Percentiles rank a stretch among this genome's conserved stretches.
Evolutionary conservation across 2,888 invertebrate genomes (phyloP).

Genomic region (Drosophila diplacantha): DNA sequence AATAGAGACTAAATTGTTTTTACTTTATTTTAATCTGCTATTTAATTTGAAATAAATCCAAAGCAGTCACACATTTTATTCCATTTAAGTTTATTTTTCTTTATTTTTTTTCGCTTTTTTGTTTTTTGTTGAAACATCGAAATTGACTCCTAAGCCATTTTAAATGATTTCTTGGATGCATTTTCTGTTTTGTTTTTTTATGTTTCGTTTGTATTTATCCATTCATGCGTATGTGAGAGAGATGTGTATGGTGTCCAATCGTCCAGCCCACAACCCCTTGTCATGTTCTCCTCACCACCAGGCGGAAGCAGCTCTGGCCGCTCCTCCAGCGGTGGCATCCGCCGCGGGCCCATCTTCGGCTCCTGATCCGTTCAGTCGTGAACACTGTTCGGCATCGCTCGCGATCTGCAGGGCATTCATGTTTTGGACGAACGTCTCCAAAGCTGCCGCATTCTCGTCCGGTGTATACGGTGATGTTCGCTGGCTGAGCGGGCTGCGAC

Average conservation of each 20-base stretch:
- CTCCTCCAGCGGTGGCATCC: conserved; percentile 39
- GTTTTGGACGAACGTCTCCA: conserved; percentile 76
- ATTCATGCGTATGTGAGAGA: conserved; percentile 51
- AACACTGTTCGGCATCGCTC: conserved; percentile 72
- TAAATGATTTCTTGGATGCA: conserved; percentile 52
- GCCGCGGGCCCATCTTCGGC: conserved; percentile 35
- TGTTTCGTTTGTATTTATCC: conserved; percentile 30
- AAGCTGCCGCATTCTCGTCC: conserved; percentile 69
- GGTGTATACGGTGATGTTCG: conserved; percentile 75
- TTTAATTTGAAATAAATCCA: background rate
- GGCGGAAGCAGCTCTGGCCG: conserved; percentile 50
- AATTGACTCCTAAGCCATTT: conserved; percentile 71
- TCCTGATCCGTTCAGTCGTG: conserved; percentile 62
- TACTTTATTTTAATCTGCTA: background rate
- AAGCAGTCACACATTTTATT: conserved; percentile 22
- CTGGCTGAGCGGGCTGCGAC: conserved; percentile 66
- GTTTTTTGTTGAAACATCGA: conserved; percentile 62
- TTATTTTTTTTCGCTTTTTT: conserved; percentile 35
- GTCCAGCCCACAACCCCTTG: conserved; percentile 42
- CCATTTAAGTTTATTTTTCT: conserved; percentile 61
- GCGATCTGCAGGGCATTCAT: conserved; percentile 74
- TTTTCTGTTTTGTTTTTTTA: conserved; percentile 32
- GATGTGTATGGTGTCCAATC: conserved; percentile 23
- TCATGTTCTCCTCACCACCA: conserved; percentile 64
- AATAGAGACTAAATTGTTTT: too few species aligned